phyloP scores from a whole-genome alignment of 2,797 vertebrate genomes.

The Taenioides sp. region DNA sequence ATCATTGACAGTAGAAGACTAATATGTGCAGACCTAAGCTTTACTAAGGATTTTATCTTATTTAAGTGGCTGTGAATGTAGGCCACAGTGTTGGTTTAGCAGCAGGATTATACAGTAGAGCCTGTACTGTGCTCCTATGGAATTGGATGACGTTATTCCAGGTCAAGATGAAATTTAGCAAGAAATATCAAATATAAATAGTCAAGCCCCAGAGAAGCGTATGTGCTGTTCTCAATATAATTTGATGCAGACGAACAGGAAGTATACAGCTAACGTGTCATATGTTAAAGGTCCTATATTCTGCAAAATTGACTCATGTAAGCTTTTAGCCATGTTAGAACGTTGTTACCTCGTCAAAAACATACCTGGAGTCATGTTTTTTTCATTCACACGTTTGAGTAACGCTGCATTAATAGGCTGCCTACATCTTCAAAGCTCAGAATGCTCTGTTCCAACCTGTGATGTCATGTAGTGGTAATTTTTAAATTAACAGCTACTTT shows the following conservation, averaged over 20 bases:
- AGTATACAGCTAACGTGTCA: too few relatives aligned
- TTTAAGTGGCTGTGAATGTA: slow-evolving; percentile 38
- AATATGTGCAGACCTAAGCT: slow-evolving; percentile 50
- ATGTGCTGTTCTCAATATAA: not conserved
- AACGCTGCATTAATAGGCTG: too few relatives aligned
- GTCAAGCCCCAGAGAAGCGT: not conserved
- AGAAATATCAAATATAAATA: not conserved
- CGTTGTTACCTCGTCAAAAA: too few relatives aligned
- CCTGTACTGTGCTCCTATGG: slow-evolving; percentile 11
- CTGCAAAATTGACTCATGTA: too few relatives aligned
- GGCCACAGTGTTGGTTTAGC: slow-evolving; percentile 36
- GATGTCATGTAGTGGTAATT: too few relatives aligned
- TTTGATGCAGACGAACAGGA: not conserved
- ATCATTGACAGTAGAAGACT: slow-evolving; percentile 37
- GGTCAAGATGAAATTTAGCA: not conserved
- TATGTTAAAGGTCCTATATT: too few relatives aligned
- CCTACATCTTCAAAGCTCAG: too few relatives aligned
- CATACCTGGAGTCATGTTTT: too few relatives aligned
- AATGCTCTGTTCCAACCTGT: too few relatives aligned
- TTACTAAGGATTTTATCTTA: slow-evolving; percentile 37
- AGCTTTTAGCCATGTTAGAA: too few relatives aligned
- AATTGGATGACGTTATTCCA: not conserved
- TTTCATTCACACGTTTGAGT: too few relatives aligned
- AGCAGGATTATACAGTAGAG: slow-evolving; percentile 20
- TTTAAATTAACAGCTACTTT: too few relatives aligned